These are phyloP conservation scores for Megalonaias nervosa DNA, from an alignment of 1,140 invertebrate species.

Conservation along the genomic window DNA sequence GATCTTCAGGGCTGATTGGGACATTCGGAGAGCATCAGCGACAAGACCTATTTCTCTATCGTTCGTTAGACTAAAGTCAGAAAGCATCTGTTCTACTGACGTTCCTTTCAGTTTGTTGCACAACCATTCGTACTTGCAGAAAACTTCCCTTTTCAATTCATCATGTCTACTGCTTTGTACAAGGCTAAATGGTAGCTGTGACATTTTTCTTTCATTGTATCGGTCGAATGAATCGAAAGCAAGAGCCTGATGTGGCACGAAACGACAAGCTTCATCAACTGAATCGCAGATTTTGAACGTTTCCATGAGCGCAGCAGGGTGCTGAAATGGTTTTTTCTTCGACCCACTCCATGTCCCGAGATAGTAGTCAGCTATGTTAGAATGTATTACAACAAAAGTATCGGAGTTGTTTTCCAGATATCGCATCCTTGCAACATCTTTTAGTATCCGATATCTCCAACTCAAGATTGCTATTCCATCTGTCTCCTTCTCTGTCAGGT, in stretches of 20 bases:
- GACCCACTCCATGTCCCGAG: slow-evolving; percentile 92
- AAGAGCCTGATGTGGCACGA: slow-evolving; percentile 93
- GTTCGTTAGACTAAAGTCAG: slow-evolving; percentile 74
- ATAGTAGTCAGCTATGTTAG: slow-evolving; percentile 97
- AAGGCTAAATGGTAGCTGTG: slow-evolving; percentile 51
- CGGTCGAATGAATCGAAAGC: slow-evolving; percentile 78
- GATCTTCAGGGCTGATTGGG: slow-evolving; percentile 49
- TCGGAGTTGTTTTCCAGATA: slow-evolving; percentile 97
- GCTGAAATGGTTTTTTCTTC: slow-evolving; percentile 93
- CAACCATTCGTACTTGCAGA: slow-evolving; percentile 63
- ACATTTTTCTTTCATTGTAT: slow-evolving; percentile 60
- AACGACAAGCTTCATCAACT: slow-evolving; percentile 92
- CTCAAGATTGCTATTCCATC: slow-evolving; percentile 74
- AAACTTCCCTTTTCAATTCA: slow-evolving; percentile 41
- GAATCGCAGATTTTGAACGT: slow-evolving; percentile 75
- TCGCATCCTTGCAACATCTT: slow-evolving; percentile 78
- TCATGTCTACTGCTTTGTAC: slow-evolving; percentile 40
- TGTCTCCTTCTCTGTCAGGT: slow-evolving; percentile 94
- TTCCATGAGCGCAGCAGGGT: slow-evolving; percentile 88
- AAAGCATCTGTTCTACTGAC: slow-evolving; percentile 52
- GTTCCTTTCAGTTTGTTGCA: slow-evolving; percentile 49
- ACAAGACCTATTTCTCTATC: slow-evolving; percentile 61
- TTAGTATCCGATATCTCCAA: slow-evolving; percentile 59
- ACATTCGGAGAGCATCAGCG: slow-evolving; percentile 60
- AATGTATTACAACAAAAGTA: slow-evolving; percentile 90